Conservation (phyloP, 2,888 invertebrate genomes). For the Vanessa cardui region DNA sequence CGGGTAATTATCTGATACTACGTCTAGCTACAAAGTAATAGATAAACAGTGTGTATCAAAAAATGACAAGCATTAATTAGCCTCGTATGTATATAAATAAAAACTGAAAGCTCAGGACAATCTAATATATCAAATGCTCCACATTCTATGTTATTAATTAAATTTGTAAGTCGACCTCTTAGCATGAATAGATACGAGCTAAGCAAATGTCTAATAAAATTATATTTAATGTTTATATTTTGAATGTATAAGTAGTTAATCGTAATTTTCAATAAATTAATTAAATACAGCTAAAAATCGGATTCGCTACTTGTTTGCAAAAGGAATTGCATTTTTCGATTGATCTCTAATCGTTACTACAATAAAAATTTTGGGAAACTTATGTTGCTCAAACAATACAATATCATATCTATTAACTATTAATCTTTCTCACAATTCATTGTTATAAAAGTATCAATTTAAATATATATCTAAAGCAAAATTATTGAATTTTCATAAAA, state of each 20-base stretch:
- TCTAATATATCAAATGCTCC: slow-evolving; percentile 1
- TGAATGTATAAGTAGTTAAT: not conserved
- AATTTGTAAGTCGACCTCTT: slow-evolving; percentile 21
- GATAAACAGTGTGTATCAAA: not conserved
- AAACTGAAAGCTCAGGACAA: not conserved
- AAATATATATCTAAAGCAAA: too few species aligned
- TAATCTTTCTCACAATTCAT: too few species aligned
- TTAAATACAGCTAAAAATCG: not conserved
- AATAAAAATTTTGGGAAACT: too few species aligned
- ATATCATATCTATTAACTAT: too few species aligned
- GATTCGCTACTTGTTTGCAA: not conserved
- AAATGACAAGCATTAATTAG: not conserved
- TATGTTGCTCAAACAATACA: too few species aligned
- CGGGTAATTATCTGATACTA: too few species aligned
- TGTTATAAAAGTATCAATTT: too few species aligned
- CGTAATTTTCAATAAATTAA: not conserved
- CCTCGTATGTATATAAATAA: not conserved
- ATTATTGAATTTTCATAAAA: not conserved
- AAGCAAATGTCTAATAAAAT: slow-evolving; percentile 20
- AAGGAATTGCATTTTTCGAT: not conserved
- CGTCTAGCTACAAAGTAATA: too few species aligned
- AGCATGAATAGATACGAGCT: slow-evolving; percentile 23
- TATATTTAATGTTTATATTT: slow-evolving; percentile 5
- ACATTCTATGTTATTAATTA: slow-evolving; percentile 18
- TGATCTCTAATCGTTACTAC: too few species aligned